Conservation (phyloP, 1,140 invertebrate genomes). For the Pogonus chalceus region DNA sequence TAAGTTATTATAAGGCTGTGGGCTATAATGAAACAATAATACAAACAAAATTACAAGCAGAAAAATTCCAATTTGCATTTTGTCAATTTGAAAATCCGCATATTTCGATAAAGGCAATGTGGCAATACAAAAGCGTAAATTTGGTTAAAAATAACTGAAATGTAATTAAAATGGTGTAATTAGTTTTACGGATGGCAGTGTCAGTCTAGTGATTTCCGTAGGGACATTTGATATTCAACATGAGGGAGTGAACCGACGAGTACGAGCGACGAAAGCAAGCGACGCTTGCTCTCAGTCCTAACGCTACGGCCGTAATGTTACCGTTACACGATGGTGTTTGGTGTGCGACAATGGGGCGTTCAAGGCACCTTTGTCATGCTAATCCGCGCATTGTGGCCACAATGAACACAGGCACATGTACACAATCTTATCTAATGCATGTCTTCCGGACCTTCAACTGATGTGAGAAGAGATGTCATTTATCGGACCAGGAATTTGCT, state of each 20-base stretch:
- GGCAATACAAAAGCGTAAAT: too few relatives aligned
- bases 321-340: not conserved
- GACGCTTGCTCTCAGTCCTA: too few relatives aligned
- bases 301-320: too few relatives aligned
- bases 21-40: too few relatives aligned
- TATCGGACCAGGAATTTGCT: not conserved
- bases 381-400: conserved; percentile 2
- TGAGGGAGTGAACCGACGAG: not conserved
- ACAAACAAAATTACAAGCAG: too few relatives aligned
- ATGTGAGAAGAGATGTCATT: conserved; percentile 1
- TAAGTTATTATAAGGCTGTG: too few relatives aligned
- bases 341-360: conserved; percentile 2
- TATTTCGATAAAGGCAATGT: too few relatives aligned
- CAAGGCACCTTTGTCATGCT: not conserved
- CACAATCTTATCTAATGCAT: conserved; percentile 6
- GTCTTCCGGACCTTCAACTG: conserved; percentile 4
- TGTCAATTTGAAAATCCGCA: too few relatives aligned
- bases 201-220: conserved; percentile 7
- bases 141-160: not conserved
- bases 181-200: not conserved
- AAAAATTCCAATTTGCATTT: too few relatives aligned
- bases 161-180: not conserved
- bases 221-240: conserved; percentile 1
- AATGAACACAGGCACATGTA: not conserved
- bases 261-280: too few relatives aligned